Percentiles rank a stretch among this genome's conserved stretches.
Evolutionary conservation across 2,888 invertebrate species (phyloP).

Genomic region (Rotaria socialis): DNA sequence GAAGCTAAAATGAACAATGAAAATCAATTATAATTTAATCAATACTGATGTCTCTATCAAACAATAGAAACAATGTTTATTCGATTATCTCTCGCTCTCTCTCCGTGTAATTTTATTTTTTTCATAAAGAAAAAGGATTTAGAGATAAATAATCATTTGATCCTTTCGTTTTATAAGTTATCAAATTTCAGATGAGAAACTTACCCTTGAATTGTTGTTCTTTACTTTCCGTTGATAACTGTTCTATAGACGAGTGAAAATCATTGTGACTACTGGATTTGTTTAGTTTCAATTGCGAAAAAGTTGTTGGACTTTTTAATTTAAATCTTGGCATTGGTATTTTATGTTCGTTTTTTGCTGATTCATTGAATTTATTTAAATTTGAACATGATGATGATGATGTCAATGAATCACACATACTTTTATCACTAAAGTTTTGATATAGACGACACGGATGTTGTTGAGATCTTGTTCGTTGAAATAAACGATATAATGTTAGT

Average conservation of each 20-base stretch:
- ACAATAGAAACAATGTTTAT: background rate
- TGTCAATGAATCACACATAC: constrained; percentile 30
- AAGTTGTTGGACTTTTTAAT: constrained; percentile 19
- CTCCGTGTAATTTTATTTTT: background rate
- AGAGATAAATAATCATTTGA: background rate
- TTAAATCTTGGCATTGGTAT: background rate
- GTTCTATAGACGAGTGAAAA: background rate
- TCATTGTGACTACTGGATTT: background rate
- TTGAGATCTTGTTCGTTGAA: constrained; percentile 37
- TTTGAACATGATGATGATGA: constrained; percentile 8
- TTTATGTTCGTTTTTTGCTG: background rate
- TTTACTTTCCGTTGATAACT: background rate
- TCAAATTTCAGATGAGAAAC: background rate
- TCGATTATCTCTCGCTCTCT: background rate
- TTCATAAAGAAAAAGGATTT: background rate
- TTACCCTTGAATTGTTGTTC: background rate
- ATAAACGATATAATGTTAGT: constrained; percentile 21
- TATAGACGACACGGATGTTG: background rate
- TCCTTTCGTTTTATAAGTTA: background rate
- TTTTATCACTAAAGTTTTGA: constrained; percentile 38
- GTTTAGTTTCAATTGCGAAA: constrained; percentile 34
- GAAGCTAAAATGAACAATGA: background rate
- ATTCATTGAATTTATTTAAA: background rate
- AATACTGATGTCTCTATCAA: background rate
- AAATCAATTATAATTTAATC: background rate